Percentiles rank a stretch among this genome's conserved stretches.
Conservation (phyloP, 2,888 invertebrate genomes). For the Acronicta alni region DNA sequence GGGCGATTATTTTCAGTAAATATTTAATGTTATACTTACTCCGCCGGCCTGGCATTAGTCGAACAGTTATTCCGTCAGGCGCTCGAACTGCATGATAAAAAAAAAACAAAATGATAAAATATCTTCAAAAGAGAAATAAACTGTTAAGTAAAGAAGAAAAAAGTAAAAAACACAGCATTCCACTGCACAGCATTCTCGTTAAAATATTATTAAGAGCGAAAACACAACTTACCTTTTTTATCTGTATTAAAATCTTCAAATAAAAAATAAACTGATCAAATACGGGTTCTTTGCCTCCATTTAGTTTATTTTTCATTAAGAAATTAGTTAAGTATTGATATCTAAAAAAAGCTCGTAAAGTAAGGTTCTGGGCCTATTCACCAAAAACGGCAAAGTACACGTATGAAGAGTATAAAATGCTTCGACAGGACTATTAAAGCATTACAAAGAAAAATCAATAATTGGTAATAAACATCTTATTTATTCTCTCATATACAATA, state of each 20-base stretch:
- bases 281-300: constrained; percentile 38
- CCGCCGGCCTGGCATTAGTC: constrained; percentile 85
- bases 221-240: constrained; percentile 67
- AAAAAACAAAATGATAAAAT: constrained; percentile 10
- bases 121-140: constrained; percentile 19
- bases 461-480: constrained; percentile 62
- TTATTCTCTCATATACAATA: constrained; percentile 67
- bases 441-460: constrained; percentile 48
- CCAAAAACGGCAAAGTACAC: constrained; percentile 29
- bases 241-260: constrained; percentile 27
- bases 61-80: constrained; percentile 86
- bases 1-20: not conserved
- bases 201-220: constrained; percentile 60
- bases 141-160: constrained; percentile 10
- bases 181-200: constrained; percentile 72
- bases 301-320: not conserved
- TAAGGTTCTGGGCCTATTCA: no score
- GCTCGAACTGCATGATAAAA: constrained; percentile 79
- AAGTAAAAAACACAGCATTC: constrained; percentile 66
- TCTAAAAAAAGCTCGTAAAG: no score
- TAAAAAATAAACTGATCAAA: constrained; percentile 12
- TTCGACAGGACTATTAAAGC: constrained; percentile 33
- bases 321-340: not conserved
- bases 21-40: constrained; percentile 76
- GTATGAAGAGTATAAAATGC: not conserved